Percentiles rank a stretch among this genome's conserved stretches.
Evolutionary conservation across 2,888 invertebrate genomes (phyloP).

Genomic region (Pasiphila rectangulata): DNA sequence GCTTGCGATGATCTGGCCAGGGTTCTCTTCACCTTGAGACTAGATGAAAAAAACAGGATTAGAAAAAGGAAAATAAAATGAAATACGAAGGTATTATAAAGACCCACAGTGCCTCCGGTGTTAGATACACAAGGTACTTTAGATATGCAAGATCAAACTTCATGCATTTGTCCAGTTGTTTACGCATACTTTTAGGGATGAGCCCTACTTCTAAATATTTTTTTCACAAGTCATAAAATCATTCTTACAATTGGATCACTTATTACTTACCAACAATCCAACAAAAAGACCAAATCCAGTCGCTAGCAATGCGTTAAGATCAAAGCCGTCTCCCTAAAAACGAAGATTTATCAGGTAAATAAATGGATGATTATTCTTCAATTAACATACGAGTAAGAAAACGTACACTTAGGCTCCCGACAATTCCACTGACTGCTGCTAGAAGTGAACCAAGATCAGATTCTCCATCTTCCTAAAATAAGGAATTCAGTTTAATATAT

Average conservation of each 20-base stretch:
- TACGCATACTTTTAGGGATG: too few relatives aligned
- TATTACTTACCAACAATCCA: conserved; percentile 67
- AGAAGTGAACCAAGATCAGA: conserved; percentile 72
- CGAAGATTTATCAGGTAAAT: not conserved
- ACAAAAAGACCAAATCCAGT: conserved; percentile 69
- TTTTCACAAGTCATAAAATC: too few relatives aligned
- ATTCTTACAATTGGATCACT: too few relatives aligned
- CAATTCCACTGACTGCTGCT: conserved; percentile 69
- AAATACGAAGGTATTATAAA: too few relatives aligned
- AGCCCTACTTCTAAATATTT: too few relatives aligned
- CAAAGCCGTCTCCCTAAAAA: conserved; percentile 73
- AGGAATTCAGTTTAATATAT: too few relatives aligned
- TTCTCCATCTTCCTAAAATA: conserved; percentile 66
- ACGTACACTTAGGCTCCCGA: conserved; percentile 73
- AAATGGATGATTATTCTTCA: too few relatives aligned
- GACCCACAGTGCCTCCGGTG: too few relatives aligned
- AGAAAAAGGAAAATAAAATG: too few relatives aligned
- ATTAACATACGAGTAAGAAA: not conserved
- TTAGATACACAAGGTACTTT: too few relatives aligned
- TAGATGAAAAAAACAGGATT: conserved; percentile 37
- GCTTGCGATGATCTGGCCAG: conserved; percentile 66
- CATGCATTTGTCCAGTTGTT: too few relatives aligned
- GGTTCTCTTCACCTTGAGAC: conserved; percentile 72
- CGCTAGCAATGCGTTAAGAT: conserved; percentile 66
- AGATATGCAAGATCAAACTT: too few relatives aligned